phyloP scores from a whole-genome alignment of 1,140 invertebrate genomes.

The Onthophagus taurus region DNA sequence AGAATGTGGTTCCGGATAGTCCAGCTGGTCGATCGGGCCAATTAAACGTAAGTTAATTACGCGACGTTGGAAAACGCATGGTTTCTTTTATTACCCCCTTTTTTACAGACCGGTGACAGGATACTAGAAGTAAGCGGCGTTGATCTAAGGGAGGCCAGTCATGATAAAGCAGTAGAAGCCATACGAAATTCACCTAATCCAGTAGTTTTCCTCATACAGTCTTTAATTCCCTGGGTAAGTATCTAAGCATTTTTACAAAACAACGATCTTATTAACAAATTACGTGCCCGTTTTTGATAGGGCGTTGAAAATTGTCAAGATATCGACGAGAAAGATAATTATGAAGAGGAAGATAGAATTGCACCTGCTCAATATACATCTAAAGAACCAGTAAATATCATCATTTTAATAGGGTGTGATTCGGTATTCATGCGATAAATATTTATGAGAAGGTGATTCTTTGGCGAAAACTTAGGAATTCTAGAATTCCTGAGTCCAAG shows the following conservation, averaged over 20 bases:
- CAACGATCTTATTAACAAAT: too few species aligned
- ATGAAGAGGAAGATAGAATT: too few species aligned
- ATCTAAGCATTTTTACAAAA: too few species aligned
- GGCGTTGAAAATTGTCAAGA: too few species aligned
- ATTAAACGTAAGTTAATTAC: constrained; percentile 57
- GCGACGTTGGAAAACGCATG: neutral
- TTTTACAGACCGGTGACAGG: constrained; percentile 70
- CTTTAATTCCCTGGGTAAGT: constrained; percentile 68
- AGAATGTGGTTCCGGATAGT: constrained; percentile 89
- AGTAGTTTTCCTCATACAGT: constrained; percentile 88
- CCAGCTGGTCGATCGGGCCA: constrained; percentile 85
- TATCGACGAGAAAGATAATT: too few species aligned
- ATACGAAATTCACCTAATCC: constrained; percentile 87
- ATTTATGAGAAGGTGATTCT: constrained; percentile 6
- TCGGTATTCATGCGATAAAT: neutral
- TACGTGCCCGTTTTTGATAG: too few species aligned
- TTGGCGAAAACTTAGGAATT: too few species aligned
- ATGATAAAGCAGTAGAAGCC: constrained; percentile 91
- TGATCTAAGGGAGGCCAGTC: constrained; percentile 81
- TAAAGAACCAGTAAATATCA: too few species aligned
- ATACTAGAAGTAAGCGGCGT: constrained; percentile 89
- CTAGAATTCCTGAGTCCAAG: too few species aligned
- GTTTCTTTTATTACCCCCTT: neutral
- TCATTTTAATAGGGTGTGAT: too few species aligned
- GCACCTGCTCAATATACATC: too few species aligned